Evolutionary conservation across 2,888 invertebrate species (phyloP).

Genomic region (Julus scanicus): DNA sequence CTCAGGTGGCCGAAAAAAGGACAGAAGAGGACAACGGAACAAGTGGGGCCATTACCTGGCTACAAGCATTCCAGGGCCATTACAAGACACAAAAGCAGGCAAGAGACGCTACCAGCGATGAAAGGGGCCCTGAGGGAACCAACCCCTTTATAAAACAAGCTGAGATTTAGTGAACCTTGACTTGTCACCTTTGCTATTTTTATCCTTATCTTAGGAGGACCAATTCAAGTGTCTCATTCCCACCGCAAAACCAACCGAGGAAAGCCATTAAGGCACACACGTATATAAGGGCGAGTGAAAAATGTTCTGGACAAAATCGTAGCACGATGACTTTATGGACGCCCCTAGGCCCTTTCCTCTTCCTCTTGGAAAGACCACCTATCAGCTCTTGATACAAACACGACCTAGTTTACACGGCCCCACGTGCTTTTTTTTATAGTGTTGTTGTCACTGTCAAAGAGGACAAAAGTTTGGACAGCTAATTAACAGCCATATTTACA

Average conservation of each 20-base stretch:
- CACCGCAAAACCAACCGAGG: conserved; percentile 15
- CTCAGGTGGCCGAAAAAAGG: conserved; percentile 38
- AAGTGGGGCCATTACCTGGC: conserved; percentile 39
- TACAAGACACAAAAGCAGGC: conserved; percentile 13
- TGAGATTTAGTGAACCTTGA: conserved; percentile 30
- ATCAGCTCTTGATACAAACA: not conserved
- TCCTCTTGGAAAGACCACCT: not conserved
- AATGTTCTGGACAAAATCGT: not conserved
- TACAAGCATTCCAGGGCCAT: conserved; percentile 17
- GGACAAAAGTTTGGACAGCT: not conserved
- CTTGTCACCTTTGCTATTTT: conserved; percentile 30
- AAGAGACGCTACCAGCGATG: not conserved
- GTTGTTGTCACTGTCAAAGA: not conserved
- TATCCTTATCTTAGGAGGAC: conserved; percentile 12
- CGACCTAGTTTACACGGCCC: not conserved
- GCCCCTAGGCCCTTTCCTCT: not conserved
- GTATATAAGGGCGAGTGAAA: not conserved
- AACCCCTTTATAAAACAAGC: conserved; percentile 39
- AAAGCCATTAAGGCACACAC: conserved; percentile 30
- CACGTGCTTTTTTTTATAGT: not conserved
- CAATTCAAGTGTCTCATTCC: conserved; percentile 30
- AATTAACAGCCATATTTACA: not conserved
- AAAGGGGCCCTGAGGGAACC: not conserved
- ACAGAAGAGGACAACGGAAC: conserved; percentile 32
- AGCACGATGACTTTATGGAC: not conserved